These are phyloP conservation scores for Pipistrellus pygmaeus DNA, from an alignment of 2,797 vertebrate species.

Conservation along the genomic window DNA sequence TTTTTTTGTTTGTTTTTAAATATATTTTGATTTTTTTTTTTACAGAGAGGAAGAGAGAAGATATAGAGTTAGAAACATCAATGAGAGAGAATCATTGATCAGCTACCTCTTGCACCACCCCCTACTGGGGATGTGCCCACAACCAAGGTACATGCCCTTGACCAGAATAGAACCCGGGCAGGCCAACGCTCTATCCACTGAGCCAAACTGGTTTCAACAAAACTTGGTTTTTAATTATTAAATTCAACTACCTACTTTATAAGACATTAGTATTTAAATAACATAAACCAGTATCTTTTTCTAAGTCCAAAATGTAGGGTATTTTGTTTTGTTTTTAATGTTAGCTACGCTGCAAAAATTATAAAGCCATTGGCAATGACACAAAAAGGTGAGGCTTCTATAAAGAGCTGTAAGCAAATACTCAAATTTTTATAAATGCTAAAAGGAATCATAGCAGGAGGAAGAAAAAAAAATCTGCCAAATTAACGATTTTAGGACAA, in stretches of 20 bases:
- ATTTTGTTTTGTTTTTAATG: neutral
- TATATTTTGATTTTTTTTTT: too few species aligned
- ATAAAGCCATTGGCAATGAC: neutral
- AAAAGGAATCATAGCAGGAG: neutral
- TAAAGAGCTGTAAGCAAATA: neutral
- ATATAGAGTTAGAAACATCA: too few species aligned
- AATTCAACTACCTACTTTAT: neutral
- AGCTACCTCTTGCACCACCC: too few species aligned
- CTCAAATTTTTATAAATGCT: neutral
- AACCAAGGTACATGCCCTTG: too few species aligned
- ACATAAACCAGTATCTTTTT: neutral
- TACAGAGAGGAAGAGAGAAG: too few species aligned
- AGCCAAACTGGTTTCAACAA: neutral
- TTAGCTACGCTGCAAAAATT: neutral
- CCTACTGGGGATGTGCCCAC: too few species aligned
- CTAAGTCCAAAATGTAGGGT: neutral
- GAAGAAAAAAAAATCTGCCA: neutral
- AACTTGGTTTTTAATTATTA: neutral
- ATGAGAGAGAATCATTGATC: too few species aligned
- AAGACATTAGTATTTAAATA: conserved; percentile 15
- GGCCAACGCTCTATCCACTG: too few species aligned
- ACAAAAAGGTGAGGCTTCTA: neutral
- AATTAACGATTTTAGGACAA: neutral
- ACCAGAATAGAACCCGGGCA: too few species aligned
- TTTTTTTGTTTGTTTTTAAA: too few species aligned